Base-by-base conservation (phyloP, 1,140 invertebrate genomes). In the Metopolophium dirhodum region DNA sequence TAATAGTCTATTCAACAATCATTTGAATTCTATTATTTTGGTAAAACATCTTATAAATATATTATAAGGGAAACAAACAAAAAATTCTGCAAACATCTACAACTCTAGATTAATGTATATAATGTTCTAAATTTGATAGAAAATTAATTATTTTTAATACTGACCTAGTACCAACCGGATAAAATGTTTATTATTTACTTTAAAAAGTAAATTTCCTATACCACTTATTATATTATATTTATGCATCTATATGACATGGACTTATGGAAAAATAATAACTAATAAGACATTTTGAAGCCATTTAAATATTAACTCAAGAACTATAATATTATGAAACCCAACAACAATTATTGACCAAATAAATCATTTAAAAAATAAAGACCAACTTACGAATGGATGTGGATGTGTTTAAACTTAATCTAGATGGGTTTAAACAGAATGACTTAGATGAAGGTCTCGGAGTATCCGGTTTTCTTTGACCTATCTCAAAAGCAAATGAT, bases 381-480 rank as follows among this genome's bases (percentile, higher is more conserved):
- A 77, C 61, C 26, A 45, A 93, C 91, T 86, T 93, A 93, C 91
- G 6, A 61, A n/a, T 93, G 2, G 91, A 86, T 57, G 57, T 86
- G 26, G 82, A 93, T 54, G 91, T 30, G 49, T n/a, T 93, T 83
- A 93, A 86, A 93, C 91, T 86, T 41, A 93, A 85, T 54, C 91
- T 83, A 85, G 91, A 93, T 93, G 91, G 91, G 30, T 93, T 93
- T 93, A 93, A 93, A 82, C 68, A 86, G 37, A 93, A 93, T 57
- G 91, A 85, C 35, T 93, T 93, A 37, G 91, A 93, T n/a, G 54
- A 68, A 86, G 91, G 91, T 93, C 91, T 37, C 18, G 91, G 91
- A 93, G 91, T 93, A 93, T 93, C 91, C 30, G 91, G 91, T 93
- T 93, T 93, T 57, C 49, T 93, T 85, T 85, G 82, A 93, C 82